Percentiles rank a stretch among this genome's conserved stretches.
These are phyloP conservation scores for Rhagophthalmus giganteus DNA, from an alignment of 2,888 invertebrate species.

Conservation along the genomic window DNA sequence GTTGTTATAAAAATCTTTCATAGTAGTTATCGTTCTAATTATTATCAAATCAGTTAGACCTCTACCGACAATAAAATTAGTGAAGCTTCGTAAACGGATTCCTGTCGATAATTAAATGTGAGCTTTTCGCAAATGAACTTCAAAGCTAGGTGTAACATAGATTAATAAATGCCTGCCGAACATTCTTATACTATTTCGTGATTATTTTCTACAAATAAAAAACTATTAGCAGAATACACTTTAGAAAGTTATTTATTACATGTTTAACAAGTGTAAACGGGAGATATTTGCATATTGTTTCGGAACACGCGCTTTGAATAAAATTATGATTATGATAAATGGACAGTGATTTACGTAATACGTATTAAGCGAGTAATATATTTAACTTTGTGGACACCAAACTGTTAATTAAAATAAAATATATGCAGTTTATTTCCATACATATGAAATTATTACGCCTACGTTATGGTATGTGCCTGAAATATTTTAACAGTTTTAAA, in stretches of 20 bases:
- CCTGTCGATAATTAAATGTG: no score
- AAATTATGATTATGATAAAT: conserved; percentile 34
- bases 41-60: no score
- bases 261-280: conserved; percentile 35
- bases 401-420: conserved; percentile 30
- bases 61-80: no score
- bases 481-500: conserved; percentile 8
- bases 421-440: conserved; percentile 25
- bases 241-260: conserved; percentile 35
- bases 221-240: conserved; percentile 24
- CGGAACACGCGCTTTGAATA: conserved; percentile 34
- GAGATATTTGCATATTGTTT: conserved; percentile 38
- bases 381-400: conserved; percentile 28
- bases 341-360: conserved; percentile 30
- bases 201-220: conserved; percentile 16
- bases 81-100: no score
- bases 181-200: conserved; percentile 11
- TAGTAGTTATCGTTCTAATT: no score
- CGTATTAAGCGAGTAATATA: conserved; percentile 28
- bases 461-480: conserved; percentile 17
- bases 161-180: background rate
- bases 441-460: conserved; percentile 23
- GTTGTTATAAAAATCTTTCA: no score
- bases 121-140: no score
- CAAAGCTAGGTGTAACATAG: background rate